Base-by-base conservation (phyloP, 1,140 invertebrate species). In the Hirudo medicinalis region DNA sequence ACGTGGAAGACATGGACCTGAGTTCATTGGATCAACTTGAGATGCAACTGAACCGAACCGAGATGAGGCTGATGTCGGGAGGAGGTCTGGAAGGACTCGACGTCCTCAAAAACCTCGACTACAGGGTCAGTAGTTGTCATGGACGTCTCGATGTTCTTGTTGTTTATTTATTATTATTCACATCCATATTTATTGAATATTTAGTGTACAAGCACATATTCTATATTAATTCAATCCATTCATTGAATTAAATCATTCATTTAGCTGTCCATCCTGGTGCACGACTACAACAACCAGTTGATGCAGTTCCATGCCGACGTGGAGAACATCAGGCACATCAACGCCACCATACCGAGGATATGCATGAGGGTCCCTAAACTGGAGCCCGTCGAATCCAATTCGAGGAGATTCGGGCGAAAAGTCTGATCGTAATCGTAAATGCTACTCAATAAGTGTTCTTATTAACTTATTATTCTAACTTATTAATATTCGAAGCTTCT, bases 271-370 rank as follows among this genome's bases (percentile, higher is more conserved):
- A 87, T 88, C 74, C 87, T 88, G 83, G 88, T 94, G 55, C 88
- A 89, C 72, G 87, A 89, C 77, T 94, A 94, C 76, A 87, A 89
- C 79, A 86, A 88, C 13, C 90, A 95, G 78, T 85, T 94, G 29
- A 84, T 83, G 13, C 22, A 36, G 13, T 63, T 63, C 22, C 81
- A 85, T 71, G 82, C 80, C 11, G 92, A 96, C 79, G 92, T 96
- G 1, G 85, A 87, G 4, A 97, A 94, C 81, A 89, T 96, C 60
- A 86, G 89, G 76, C 86, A 89, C 32, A 96, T 97, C 74, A 85
- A 87, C 22, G 86, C 88, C 72, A 86, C 90, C 53, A 83, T 97
- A 68, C 93, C 93, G 0, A 83, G 85, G 0, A 86, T 85, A n/a
- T 97, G 94, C 80, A 92, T 88, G 81, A 90, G 90, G 76, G 78